Evolutionary conservation across 2,113 vertebrate genomes (phyloP), one percentile per base, ranked within the genome.

Genomic region (Phaethornis superciliosus): DNA sequence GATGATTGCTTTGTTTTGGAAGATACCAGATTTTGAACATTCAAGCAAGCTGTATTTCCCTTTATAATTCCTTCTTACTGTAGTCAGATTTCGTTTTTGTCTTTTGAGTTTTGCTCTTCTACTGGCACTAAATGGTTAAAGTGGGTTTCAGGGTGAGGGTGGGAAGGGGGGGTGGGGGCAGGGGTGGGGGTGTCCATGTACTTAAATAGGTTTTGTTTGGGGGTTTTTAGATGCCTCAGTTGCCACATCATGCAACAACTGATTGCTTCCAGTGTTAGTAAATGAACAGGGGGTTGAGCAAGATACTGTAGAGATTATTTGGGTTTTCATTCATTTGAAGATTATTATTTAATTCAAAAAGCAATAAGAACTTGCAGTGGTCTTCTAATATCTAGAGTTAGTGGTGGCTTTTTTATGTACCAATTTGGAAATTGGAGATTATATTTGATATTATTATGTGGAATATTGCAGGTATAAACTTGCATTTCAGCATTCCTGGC

Each of bases 401-500:
- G 94, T 94, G 94, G 96, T 95, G 95, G 96, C 68, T 96, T 97
- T 96, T 89, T 96, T 96, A 97, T 96, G 77, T 97, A 96, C 93
- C 52, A 62, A 94, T 97, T 97, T 97, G 85, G 76, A 96, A 97
- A 96, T 89, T 75, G 77, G 85, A 96, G 72, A 95, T 96, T 97
- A 96, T 98, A 98, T 98, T 97, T 98, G 96, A 96, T 98, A 98
- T 87, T 98, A 98, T 87, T 91, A 94, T 78, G 93, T 97, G 96
- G 97, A 97, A 96, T 98, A 96, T 90, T 92, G 72, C 90, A 95
- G 87, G 91, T 95, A 47, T 97, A 95, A 97, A 96, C 84, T 94
- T 94, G 93, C 97, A 94, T 96, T 97, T 96, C 91, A 93, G 94
- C 97, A 96, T 97, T 97, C 94, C 92, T 94, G 90, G 88, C 95